phyloP scores from a whole-genome alignment of 2,113 vertebrate genomes.

The Gopherus flavomarginatus region DNA sequence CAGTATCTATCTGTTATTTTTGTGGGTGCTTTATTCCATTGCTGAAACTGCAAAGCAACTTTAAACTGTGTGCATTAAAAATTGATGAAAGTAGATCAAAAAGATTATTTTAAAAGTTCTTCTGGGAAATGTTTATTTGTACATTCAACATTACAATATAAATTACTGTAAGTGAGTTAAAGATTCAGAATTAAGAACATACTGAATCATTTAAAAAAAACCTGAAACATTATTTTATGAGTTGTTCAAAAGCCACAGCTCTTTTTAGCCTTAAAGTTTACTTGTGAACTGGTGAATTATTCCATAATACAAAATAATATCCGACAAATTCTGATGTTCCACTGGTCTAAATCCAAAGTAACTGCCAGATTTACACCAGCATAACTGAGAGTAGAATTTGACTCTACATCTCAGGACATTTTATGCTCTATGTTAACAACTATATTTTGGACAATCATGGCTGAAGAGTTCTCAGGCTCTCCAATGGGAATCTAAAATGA shows the following conservation, averaged over 20 bases:
- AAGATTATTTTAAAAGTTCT: conserved; percentile 61
- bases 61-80: conserved; percentile 58
- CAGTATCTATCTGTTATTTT: background rate
- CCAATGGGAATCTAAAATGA: background rate
- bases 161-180: conserved; percentile 58
- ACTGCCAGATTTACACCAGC: background rate
- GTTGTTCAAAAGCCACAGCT: background rate
- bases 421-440: rapidly evolving
- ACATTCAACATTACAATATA: conserved; percentile 14
- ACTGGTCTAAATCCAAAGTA: background rate
- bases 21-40: conserved; percentile 37
- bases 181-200: conserved; percentile 44
- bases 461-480: background rate
- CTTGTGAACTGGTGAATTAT: background rate
- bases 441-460: background rate
- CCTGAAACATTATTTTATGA: background rate
- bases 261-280: background rate
- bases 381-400: background rate
- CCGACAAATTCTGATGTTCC: background rate
- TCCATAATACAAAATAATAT: background rate
- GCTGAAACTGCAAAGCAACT: conserved; percentile 49
- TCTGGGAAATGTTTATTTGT: conserved; percentile 60
- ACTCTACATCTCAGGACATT: background rate
- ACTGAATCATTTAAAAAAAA: conserved; percentile 21
- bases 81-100: conserved; percentile 64